Evolutionary conservation across 2,888 invertebrate genomes (phyloP).

Genomic region (Lepidochrysops patricia): DNA sequence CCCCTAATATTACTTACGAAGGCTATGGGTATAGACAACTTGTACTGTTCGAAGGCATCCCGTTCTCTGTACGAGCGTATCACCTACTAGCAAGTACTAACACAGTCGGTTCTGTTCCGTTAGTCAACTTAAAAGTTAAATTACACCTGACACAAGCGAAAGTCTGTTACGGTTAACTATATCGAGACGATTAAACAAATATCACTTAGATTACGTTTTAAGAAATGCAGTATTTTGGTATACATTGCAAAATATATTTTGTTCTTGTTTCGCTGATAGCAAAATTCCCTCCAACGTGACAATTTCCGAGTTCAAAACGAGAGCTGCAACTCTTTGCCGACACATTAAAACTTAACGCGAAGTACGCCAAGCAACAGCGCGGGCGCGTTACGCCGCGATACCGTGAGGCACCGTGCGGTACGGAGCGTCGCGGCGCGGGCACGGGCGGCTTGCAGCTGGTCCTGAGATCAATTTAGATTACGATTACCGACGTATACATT

Average conservation of each 20-base stretch:
- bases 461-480: conserved; percentile 68
- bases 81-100: conserved; percentile 65
- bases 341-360: conserved; percentile 67
- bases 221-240: conserved; percentile 73
- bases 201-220: conserved; percentile 54
- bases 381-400: no score
- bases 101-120: conserved; percentile 57
- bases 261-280: conserved; percentile 57
- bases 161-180: conserved; percentile 37
- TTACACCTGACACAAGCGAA: conserved; percentile 52
- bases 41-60: conserved; percentile 56
- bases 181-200: conserved; percentile 38
- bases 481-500: conserved; percentile 42
- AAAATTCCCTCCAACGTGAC: conserved; percentile 27
- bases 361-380: conserved; percentile 50
- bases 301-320: neutral
- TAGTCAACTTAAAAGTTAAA: conserved; percentile 43
- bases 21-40: conserved; percentile 60
- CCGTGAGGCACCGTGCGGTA: no score
- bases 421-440: neutral
- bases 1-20: conserved; percentile 52
- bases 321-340: conserved; percentile 58
- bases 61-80: conserved; percentile 61
- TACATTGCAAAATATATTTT: conserved; percentile 58
- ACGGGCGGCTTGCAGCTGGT: conserved; percentile 61